A percentile compares a stretch with the other conserved stretches of the same genome.
These are phyloP conservation scores for Dynastes grantii DNA, from an alignment of 2,888 invertebrate genomes.

Conservation along the genomic window DNA sequence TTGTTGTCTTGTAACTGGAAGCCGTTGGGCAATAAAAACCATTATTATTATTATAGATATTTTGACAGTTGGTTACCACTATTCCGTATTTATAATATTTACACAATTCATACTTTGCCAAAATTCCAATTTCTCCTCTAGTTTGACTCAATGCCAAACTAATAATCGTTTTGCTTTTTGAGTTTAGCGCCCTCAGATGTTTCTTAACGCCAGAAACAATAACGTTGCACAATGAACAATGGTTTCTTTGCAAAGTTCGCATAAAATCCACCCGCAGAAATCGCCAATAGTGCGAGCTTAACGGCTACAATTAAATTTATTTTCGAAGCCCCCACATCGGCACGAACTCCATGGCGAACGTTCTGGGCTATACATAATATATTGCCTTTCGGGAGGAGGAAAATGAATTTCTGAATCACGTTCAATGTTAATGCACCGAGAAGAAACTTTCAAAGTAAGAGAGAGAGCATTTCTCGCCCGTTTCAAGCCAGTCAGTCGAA, in stretches of 20 bases:
- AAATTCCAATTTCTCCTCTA: too few relatives aligned
- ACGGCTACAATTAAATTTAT: conserved; percentile 46
- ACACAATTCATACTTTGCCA: too few relatives aligned
- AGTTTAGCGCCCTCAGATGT: too few relatives aligned
- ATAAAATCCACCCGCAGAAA: neutral
- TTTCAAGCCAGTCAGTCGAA: conserved; percentile 20
- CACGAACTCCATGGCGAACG: neutral
- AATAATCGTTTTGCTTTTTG: too few relatives aligned
- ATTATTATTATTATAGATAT: too few relatives aligned
- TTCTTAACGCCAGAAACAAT: too few relatives aligned
- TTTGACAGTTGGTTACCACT: too few relatives aligned
- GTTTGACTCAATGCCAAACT: too few relatives aligned
- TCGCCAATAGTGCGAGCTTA: conserved; percentile 5
- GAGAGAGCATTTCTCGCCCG: neutral
- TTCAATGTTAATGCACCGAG: conserved; percentile 51
- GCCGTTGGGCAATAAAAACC: too few relatives aligned
- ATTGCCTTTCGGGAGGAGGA: conserved; percentile 7
- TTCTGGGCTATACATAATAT: conserved; percentile 1
- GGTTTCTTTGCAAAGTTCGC: neutral
- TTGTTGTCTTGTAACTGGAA: too few relatives aligned
- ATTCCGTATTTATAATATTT: too few relatives aligned
- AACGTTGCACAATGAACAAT: conserved; percentile 20
- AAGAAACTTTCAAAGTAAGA: conserved; percentile 8
- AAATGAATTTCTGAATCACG: conserved; percentile 49
- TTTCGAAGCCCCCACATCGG: conserved; percentile 19